Evolutionary conservation across 2,888 invertebrate species (phyloP).

Genomic region (Mamestra brassicae): DNA sequence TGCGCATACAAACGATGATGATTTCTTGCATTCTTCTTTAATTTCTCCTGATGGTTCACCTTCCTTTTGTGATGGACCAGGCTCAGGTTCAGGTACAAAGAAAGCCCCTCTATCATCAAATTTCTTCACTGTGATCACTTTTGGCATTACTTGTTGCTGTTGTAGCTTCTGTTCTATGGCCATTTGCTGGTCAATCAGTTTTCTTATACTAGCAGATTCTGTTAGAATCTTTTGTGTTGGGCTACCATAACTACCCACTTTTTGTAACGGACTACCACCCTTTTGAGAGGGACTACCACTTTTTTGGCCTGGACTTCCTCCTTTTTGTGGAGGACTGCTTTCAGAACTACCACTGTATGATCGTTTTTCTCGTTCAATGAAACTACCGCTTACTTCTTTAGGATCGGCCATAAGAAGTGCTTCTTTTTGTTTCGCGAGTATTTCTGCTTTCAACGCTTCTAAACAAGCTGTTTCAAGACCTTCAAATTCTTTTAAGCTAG

Average conservation of each 20-base stretch:
- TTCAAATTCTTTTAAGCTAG: conserved; percentile 98
- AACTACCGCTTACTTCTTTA: conserved; percentile 86
- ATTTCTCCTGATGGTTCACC: conserved; percentile 73
- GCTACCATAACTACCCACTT: conserved; percentile 86
- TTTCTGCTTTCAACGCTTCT: conserved; percentile 95
- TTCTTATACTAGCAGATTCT: conserved; percentile 87
- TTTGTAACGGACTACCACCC: conserved; percentile 87
- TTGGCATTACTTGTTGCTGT: conserved; percentile 83
- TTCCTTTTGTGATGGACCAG: conserved; percentile 72
- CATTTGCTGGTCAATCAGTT: conserved; percentile 88
- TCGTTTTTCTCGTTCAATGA: conserved; percentile 88
- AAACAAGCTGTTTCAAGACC: conserved; percentile 96
- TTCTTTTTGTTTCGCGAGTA: conserved; percentile 96
- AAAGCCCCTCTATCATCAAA: conserved; percentile 88
- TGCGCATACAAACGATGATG: conserved; percentile 86
- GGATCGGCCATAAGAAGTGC: conserved; percentile 93
- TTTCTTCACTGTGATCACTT: conserved; percentile 87
- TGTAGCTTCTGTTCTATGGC: conserved; percentile 85
- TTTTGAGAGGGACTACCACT: conserved; percentile 88
- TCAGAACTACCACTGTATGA: conserved; percentile 91
- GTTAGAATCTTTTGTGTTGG: conserved; percentile 87
- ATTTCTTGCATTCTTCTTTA: conserved; percentile 85
- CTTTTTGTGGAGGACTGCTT: conserved; percentile 90
- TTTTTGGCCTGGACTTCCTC: conserved; percentile 86
- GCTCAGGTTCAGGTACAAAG: conserved; percentile 84